Percentiles rank a stretch among this genome's conserved stretches.
These are phyloP conservation scores for Caloenas nicobarica DNA, from an alignment of 2,113 vertebrate genomes.

Conservation along the genomic window DNA sequence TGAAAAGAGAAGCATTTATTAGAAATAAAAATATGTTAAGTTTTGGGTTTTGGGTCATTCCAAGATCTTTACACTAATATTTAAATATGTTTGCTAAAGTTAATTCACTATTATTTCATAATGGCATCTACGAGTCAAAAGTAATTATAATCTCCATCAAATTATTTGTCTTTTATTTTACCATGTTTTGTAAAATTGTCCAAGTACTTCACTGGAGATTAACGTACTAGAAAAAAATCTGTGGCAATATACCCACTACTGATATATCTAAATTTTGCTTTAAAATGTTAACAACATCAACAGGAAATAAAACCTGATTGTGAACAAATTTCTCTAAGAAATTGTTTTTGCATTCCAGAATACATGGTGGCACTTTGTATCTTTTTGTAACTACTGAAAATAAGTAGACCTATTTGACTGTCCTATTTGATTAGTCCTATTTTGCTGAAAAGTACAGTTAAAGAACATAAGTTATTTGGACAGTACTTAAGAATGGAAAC, in stretches of 20 bases:
- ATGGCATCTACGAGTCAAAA: background rate
- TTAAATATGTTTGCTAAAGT: background rate
- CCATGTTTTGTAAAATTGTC: background rate
- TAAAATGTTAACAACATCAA: background rate
- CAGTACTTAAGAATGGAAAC: background rate
- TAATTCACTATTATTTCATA: background rate
- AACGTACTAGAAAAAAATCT: background rate
- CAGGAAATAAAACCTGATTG: background rate
- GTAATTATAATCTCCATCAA: background rate
- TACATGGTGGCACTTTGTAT: background rate
- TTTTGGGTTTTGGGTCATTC: background rate
- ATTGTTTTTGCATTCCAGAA: background rate
- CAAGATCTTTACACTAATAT: background rate
- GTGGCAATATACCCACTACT: background rate
- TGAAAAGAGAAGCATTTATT: background rate
- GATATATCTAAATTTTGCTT: background rate
- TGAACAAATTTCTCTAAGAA: background rate
- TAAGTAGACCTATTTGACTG: background rate
- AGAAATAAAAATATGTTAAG: background rate
- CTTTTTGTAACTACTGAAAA: background rate
- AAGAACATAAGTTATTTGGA: background rate
- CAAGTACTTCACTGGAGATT: background rate
- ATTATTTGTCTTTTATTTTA: background rate
- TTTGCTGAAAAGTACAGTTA: background rate
- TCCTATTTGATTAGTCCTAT: background rate